Conservation (phyloP, 2,113 vertebrate species). For the Meriones unguiculatus region DNA sequence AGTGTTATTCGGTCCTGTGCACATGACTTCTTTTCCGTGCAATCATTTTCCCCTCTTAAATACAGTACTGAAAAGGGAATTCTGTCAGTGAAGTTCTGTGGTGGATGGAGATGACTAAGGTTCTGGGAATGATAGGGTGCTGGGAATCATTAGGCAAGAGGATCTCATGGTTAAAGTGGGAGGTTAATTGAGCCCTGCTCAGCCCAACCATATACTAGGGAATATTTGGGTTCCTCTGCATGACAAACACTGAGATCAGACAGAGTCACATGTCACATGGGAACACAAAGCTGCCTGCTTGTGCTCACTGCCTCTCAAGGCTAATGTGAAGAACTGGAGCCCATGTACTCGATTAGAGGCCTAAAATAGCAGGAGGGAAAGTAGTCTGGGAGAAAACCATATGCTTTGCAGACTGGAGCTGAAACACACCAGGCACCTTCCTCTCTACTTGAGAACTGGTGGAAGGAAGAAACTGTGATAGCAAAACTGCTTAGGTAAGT, state of each 20-base stretch:
- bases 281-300: conserved; percentile 86
- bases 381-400: conserved; percentile 68
- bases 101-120: background rate
- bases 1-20: background rate
- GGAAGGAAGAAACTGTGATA: conserved; percentile 67
- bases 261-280: too few relatives aligned
- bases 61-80: background rate
- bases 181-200: background rate
- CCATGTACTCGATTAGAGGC: conserved; percentile 85
- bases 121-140: background rate
- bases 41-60: background rate
- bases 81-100: background rate
- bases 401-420: conserved; percentile 8
- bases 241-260: too few relatives aligned
- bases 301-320: conserved; percentile 90
- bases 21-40: too few relatives aligned
- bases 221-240: too few relatives aligned
- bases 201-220: background rate
- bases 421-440: conserved; percentile 10
- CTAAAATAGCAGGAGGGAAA: conserved; percentile 81
- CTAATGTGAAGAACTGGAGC: conserved; percentile 90
- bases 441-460: conserved; percentile 62
- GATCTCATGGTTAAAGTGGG: background rate
- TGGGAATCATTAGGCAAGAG: background rate
- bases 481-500: background rate